A percentile compares a stretch with the other conserved stretches of the same genome.
phyloP scores from a whole-genome alignment of 1,140 invertebrate genomes.

The Cyphomyrmex costatus region DNA sequence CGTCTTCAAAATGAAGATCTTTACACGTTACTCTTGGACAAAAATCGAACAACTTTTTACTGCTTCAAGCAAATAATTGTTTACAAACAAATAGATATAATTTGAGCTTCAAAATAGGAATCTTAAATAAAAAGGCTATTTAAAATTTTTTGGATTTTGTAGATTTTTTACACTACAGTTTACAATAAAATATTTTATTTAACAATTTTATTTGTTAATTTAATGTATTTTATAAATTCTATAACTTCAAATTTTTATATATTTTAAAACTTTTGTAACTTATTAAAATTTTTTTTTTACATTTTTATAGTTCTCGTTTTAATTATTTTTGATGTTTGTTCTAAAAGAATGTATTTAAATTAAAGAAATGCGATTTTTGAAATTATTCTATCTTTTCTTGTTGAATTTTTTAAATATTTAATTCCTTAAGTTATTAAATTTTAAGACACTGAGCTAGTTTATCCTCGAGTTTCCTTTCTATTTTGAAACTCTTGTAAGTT shows the following conservation, averaged over 20 bases:
- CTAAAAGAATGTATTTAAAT: not conserved
- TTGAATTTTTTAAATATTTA: not conserved
- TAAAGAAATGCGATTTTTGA: not conserved
- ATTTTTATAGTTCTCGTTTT: not conserved
- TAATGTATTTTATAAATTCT: not conserved
- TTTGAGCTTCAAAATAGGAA: not conserved
- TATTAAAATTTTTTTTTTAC: not conserved
- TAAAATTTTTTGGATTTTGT: not conserved
- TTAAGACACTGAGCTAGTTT: not conserved
- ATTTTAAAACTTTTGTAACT: not conserved
- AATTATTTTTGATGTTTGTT: not conserved
- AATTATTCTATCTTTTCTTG: not conserved
- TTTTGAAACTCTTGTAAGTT: conserved; percentile 2
- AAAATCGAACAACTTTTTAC: conserved; percentile 28
- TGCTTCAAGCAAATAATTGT: not conserved
- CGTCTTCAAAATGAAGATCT: not conserved
- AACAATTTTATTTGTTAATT: not conserved
- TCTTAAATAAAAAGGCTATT: not conserved
- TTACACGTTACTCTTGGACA: not conserved
- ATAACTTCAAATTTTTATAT: not conserved
- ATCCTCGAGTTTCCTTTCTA: not conserved
- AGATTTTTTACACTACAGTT: not conserved
- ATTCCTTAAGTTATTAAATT: not conserved
- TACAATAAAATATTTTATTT: no score
- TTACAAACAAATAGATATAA: not conserved